These are phyloP conservation scores for Gallinago solitaria DNA, from an alignment of 2,797 vertebrate genomes.

Conservation along the genomic window DNA sequence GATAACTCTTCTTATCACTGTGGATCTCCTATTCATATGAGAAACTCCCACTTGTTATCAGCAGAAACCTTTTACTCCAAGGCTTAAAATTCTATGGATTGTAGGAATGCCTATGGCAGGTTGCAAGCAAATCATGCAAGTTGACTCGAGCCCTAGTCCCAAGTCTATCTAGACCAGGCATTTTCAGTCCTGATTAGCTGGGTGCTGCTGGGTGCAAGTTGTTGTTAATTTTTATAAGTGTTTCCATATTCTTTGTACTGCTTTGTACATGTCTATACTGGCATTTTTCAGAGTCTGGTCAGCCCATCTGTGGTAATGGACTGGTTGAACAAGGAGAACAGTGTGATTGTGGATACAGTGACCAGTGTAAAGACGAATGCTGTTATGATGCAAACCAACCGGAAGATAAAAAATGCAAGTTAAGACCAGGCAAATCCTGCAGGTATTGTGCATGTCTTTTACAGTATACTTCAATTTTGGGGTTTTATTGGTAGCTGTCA, in stretches of 20 bases:
- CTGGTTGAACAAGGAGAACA: conserved; percentile 91
- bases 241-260: not conserved
- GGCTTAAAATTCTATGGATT: not conserved
- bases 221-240: not conserved
- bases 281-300: conserved; percentile 88
- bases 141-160: not conserved
- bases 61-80: not conserved
- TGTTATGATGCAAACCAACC: conserved; percentile 87
- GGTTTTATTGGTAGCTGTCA: not conserved
- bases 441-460: conserved; percentile 77
- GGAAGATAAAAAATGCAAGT: conserved; percentile 86
- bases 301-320: conserved; percentile 97
- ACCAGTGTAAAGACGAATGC: conserved; percentile 91
- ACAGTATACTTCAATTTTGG: not conserved
- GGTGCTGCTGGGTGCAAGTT: not conserved
- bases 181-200: not conserved
- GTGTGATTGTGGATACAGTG: conserved; percentile 95
- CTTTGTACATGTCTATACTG: not conserved
- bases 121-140: not conserved
- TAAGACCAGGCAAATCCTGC: conserved; percentile 83
- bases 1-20: not conserved
- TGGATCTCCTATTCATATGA: not conserved
- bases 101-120: not conserved
- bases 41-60: not conserved
- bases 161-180: not conserved